Evolutionary conservation across 1,140 invertebrate species (phyloP).

Genomic region (Ooceraea biroi): DNA sequence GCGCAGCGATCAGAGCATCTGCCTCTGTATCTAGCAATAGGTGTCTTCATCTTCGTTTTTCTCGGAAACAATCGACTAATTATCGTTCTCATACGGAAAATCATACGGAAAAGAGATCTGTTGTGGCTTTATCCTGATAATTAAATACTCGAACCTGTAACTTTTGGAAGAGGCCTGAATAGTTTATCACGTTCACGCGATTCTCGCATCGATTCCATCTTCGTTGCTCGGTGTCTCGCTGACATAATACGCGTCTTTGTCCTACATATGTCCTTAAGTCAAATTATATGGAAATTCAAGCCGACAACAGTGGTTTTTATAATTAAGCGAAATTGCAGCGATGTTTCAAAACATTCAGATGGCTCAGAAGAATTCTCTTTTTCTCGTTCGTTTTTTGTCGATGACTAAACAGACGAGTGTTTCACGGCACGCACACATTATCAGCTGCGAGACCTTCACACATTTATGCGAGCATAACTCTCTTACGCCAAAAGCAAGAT

Average conservation of each 20-base stretch:
- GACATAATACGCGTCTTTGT: not conserved
- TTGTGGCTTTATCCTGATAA: constrained; percentile 23
- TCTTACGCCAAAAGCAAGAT: too few species aligned
- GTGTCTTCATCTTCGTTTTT: not conserved
- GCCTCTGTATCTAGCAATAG: not conserved
- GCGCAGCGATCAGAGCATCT: not conserved
- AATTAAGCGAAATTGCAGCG: not conserved
- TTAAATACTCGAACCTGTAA: constrained; percentile 35
- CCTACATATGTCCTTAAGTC: not conserved
- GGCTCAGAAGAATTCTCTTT: not conserved
- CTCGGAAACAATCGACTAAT: not conserved
- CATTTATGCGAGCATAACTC: not conserved
- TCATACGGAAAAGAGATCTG: constrained; percentile 1
- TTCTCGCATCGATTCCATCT: constrained; percentile 29
- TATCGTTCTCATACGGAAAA: not conserved
- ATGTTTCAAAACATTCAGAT: too few species aligned
- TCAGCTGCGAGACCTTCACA: constrained; percentile 16
- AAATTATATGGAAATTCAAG: not conserved
- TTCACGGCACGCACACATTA: constrained; percentile 6
- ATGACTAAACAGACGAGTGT: constrained; percentile 3
- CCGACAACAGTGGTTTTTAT: not conserved
- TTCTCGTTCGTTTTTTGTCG: not conserved
- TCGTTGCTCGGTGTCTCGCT: constrained; percentile 5
- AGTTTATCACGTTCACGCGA: constrained; percentile 36
- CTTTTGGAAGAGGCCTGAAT: constrained; percentile 24